Conservation (phyloP, 2,888 invertebrate genomes). For the Thymelicus sylvestris region DNA sequence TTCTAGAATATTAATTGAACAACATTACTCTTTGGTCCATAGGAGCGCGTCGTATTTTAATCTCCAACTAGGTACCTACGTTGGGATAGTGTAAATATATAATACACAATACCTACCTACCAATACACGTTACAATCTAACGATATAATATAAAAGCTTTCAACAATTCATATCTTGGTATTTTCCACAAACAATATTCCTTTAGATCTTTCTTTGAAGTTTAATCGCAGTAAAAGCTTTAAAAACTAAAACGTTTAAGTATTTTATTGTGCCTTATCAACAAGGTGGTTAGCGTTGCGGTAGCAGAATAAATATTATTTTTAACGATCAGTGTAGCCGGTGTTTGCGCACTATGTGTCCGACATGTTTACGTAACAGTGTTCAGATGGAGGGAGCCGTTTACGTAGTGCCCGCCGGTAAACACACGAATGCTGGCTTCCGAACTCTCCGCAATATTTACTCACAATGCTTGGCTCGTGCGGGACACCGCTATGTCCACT, state of each 20-base stretch:
- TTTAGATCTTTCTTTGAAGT: slow-evolving; percentile 33
- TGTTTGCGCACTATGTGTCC: slow-evolving; percentile 65
- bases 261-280: slow-evolving; percentile 35
- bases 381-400: slow-evolving; percentile 61
- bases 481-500: slow-evolving; percentile 53
- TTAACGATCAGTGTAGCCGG: slow-evolving; percentile 77
- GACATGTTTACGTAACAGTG: slow-evolving; percentile 74
- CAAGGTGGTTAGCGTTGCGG: slow-evolving; percentile 50
- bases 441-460: slow-evolving; percentile 63
- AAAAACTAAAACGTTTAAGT: slow-evolving; percentile 11
- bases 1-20: slow-evolving; percentile 9
- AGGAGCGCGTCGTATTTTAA: slow-evolving; percentile 46
- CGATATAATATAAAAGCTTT: slow-evolving; percentile 43
- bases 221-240: slow-evolving; percentile 16
- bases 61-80: slow-evolving; percentile 45
- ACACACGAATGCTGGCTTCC: slow-evolving; percentile 62
- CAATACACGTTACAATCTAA: slow-evolving; percentile 46
- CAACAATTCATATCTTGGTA: slow-evolving; percentile 40
- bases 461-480: slow-evolving; percentile 54
- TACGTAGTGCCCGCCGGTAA: slow-evolving; percentile 51
- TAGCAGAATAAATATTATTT: slow-evolving; percentile 80
- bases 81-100: slow-evolving; percentile 40
- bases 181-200: slow-evolving; percentile 42
- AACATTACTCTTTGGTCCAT: slow-evolving; percentile 41
- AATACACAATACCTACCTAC: slow-evolving; percentile 38